These are phyloP conservation scores for Caenorhabditis latens DNA, from an alignment of 1,140 invertebrate genomes.

Conservation along the genomic window DNA sequence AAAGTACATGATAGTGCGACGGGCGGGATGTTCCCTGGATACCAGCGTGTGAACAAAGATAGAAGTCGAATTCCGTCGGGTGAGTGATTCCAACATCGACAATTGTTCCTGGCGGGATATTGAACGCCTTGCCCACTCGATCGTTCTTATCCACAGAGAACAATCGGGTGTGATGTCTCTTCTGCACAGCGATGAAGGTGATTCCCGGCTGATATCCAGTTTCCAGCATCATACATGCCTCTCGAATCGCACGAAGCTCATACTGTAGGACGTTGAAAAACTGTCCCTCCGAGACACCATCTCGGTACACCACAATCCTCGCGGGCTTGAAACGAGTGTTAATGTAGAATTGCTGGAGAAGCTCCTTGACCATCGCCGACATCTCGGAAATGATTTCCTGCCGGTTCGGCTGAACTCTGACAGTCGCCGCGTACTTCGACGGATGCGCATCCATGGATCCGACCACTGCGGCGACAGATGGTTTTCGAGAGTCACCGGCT, in stretches of 20 bases:
- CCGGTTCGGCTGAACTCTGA: constrained; percentile 96
- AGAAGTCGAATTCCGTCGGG: constrained; percentile 99
- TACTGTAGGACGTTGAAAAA: constrained; percentile 88
- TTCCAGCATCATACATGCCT: constrained; percentile 98
- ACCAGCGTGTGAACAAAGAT: constrained; percentile 98
- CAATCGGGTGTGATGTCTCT: constrained; percentile 93
- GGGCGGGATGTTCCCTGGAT: constrained; percentile 99
- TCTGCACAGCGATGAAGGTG: constrained; percentile 99
- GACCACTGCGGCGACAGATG: constrained; percentile 83
- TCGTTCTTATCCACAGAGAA: constrained; percentile 97
- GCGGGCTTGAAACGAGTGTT: constrained; percentile 82
- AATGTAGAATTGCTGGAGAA: constrained; percentile 82
- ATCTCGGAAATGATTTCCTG: constrained; percentile 99
- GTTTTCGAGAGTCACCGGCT: constrained; percentile 84
- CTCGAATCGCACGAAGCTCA: constrained; percentile 94
- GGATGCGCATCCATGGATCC: constrained; percentile 99
- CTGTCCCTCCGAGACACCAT: constrained; percentile 95
- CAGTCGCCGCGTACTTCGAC: constrained; percentile 94
- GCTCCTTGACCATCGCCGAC: constrained; percentile 92
- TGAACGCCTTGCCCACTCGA: constrained; percentile 91
- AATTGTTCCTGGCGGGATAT: constrained; percentile 98
- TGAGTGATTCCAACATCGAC: constrained; percentile 99
- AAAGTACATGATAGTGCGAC: constrained; percentile 98
- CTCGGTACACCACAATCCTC: constrained; percentile 94
- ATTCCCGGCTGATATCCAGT: constrained; percentile 98